Base-by-base conservation (phyloP, 2,888 invertebrate species). In the Phania funesta region DNA sequence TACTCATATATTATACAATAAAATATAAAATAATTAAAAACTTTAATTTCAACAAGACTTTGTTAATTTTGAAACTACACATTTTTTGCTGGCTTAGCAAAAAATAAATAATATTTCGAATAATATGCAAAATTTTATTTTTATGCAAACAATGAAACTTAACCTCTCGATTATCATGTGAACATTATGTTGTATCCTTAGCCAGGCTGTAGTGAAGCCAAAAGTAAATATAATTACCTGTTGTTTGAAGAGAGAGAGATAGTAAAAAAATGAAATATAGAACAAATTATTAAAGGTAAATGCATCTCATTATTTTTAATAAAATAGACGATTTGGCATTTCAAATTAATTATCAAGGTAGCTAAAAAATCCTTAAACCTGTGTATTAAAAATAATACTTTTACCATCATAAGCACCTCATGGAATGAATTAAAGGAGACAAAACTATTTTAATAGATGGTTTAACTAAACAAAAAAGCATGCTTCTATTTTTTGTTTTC, bases 71-170 rank as follows among this genome's bases (percentile, higher is more conserved):
- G 65, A 80, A 76, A 54, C 32, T 44, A 52, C 20, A 52, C 20
- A 13, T 18, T 50, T 75, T 58, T 58, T 50, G 88, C 88, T 86
- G 85, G 86, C 86, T 87, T 86, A 86, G 87, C 88, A 86, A 84
- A 70, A 78, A 64, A 46, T 4, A 20, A 24, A 22, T 13, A 35
- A 18, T 44, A 58, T 24, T 6, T 38, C 9, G 18, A 60, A 56
- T 56, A 48, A 38, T 56, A 26, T 35, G 48, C n/a, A 56, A 46
- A 13, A 58, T 58, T 38, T 20, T 56, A 56, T 56, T 41, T 11
- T 46, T 64, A 65, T 65, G 78, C 58, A 78, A 77, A 77, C 56
- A 46, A 58, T 38, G 58, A 56, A 50, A 20, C 26, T 41, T 32
- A 50, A 48, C 20, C 44, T 16, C 0, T 41, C 26, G 20, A 18